A percentile compares a stretch with the other conserved stretches of the same genome.
Conservation (phyloP, 2,113 vertebrate species). For the Heptranchias perlo region DNA sequence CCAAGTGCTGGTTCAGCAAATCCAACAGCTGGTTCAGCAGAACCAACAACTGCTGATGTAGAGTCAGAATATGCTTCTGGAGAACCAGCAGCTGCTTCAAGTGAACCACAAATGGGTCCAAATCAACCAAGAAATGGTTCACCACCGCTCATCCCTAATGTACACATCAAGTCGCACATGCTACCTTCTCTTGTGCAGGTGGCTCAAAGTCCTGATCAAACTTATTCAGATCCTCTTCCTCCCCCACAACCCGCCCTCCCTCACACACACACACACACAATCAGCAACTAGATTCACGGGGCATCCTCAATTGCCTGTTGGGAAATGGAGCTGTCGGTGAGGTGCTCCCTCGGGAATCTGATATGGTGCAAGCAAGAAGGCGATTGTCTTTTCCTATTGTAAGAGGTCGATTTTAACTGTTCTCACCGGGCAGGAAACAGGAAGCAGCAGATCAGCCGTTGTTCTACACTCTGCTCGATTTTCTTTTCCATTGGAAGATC, state of each 20-base stretch:
- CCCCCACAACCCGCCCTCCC: not conserved
- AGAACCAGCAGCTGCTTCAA: not conserved
- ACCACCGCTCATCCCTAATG: not conserved
- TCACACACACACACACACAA: not conserved
- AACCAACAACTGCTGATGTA: not conserved
- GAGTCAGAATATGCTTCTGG: not conserved
- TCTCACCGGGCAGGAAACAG: no score
- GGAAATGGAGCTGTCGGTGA: not conserved
- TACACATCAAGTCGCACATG: not conserved
- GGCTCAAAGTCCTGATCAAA: not conserved
- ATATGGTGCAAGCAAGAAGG: not conserved
- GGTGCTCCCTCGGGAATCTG: not conserved
- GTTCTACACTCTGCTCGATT: no score
- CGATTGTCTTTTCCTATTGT: not conserved
- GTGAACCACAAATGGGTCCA: constrained; percentile 17
- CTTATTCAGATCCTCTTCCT: not conserved
- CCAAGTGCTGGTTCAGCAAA: not conserved
- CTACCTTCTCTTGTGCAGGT: no score
- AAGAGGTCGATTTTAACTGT: no score
- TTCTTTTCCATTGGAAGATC: no score
- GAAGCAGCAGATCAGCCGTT: no score
- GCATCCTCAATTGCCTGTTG: not conserved
- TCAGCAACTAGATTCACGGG: not conserved
- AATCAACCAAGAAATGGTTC: not conserved
- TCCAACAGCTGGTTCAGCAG: not conserved